A percentile compares a stretch with the other conserved stretches of the same genome.
Conservation (phyloP, 2,797 vertebrate species). For the Myotis vivesi region DNA sequence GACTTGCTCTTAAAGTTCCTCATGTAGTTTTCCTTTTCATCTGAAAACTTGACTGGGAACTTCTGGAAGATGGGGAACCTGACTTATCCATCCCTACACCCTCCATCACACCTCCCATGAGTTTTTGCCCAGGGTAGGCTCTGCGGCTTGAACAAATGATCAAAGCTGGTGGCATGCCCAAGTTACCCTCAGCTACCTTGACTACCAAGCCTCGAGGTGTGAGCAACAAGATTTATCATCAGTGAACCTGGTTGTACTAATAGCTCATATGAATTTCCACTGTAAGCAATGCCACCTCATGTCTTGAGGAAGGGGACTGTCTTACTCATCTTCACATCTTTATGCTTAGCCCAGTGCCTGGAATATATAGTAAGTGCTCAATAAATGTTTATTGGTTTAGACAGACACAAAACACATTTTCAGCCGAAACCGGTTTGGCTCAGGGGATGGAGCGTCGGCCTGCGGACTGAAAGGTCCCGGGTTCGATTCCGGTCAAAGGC, state of each 20-base stretch:
- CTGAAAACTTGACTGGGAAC: not conserved
- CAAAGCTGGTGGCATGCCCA: not conserved
- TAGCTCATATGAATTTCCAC: not conserved
- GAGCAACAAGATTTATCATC: not conserved
- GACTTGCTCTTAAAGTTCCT: not conserved
- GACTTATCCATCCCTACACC: not conserved
- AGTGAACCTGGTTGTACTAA: not conserved
- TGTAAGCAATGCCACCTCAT: not conserved
- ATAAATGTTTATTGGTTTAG: not conserved
- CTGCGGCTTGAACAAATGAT: not conserved
- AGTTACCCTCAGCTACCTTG: not conserved
- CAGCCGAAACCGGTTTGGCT: no score
- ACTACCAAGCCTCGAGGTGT: not conserved
- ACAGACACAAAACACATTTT: not conserved
- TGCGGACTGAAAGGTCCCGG: no score
- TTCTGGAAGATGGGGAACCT: not conserved
- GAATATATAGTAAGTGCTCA: not conserved
- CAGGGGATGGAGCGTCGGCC: no score
- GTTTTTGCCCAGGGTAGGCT: not conserved
- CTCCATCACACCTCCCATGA: no score
- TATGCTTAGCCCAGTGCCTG: not conserved
- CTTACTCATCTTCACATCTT: not conserved
- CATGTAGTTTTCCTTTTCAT: not conserved
- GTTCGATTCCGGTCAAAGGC: no score
- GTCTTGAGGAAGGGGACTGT: not conserved